These are phyloP conservation scores for Pyrocoelia pectoralis DNA, from an alignment of 2,888 invertebrate species.

Conservation along the genomic window DNA sequence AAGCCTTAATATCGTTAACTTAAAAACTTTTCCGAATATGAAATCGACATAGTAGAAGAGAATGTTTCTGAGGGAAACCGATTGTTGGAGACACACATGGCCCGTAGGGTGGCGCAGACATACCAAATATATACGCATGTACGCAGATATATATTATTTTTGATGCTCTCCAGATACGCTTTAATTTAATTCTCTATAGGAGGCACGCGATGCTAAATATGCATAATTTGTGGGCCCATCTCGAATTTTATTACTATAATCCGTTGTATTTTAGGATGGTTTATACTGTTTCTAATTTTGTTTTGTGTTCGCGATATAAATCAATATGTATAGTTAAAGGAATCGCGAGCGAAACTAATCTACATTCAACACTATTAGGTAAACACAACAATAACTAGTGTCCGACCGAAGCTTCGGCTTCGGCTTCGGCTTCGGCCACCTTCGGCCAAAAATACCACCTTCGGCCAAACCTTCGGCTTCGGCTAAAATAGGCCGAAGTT, in stretches of 20 bases:
- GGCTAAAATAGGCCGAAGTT: no score
- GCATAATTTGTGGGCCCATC: constrained; percentile 55
- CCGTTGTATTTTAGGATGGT: constrained; percentile 48
- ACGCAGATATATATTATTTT: constrained; percentile 57
- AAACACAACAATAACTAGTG: background rate
- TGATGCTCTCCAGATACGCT: constrained; percentile 58
- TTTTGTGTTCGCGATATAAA: constrained; percentile 36
- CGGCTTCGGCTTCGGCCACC: no score
- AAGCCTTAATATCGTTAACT: constrained; percentile 2
- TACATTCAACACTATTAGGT: background rate
- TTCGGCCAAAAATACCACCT: no score
- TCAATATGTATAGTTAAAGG: constrained; percentile 18
- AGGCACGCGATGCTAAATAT: constrained; percentile 57
- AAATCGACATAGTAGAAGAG: constrained; percentile 13
- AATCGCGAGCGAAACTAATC: background rate
- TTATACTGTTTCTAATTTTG: constrained; percentile 41
- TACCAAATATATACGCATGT: constrained; percentile 51
- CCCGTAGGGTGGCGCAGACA: constrained; percentile 52
- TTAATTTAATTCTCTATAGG: constrained; percentile 58
- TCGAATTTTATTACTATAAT: constrained; percentile 55
- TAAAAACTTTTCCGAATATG: constrained; percentile 20
- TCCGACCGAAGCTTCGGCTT: no score
- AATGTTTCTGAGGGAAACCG: constrained; percentile 25
- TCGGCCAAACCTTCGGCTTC: no score
- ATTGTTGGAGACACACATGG: constrained; percentile 53